Percentiles rank a stretch among this genome's conserved stretches.
Conservation (phyloP, 2,797 vertebrate species). For the Ficedula albicollis region DNA sequence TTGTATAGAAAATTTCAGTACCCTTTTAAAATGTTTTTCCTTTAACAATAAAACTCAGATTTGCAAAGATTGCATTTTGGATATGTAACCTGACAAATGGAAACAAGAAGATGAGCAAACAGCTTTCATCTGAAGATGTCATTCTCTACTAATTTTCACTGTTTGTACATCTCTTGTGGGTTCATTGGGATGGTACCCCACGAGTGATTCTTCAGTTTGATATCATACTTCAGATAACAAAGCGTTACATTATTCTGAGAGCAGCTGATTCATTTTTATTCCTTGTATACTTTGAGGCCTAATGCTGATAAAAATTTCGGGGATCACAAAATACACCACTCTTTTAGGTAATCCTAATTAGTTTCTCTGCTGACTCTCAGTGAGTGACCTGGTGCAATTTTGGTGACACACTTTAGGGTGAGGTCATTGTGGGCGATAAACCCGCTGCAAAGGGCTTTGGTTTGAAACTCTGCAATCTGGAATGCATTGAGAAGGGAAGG, state of each 20-base stretch:
- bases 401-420: background rate
- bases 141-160: background rate
- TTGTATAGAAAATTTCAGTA: background rate
- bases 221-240: background rate
- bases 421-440: background rate
- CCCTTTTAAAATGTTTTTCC: background rate
- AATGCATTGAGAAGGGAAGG: background rate
- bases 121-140: background rate
- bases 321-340: background rate
- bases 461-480: background rate
- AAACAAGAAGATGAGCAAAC: background rate
- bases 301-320: background rate
- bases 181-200: background rate
- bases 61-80: background rate
- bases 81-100: background rate
- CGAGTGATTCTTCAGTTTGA: accelerated
- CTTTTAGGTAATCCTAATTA: background rate
- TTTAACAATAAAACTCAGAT: background rate
- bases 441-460: background rate
- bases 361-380: background rate
- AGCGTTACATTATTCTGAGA: background rate
- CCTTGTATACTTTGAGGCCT: background rate
- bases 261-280: background rate
- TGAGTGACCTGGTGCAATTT: background rate
- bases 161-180: background rate